These are phyloP conservation scores for Heteromyza rotundicornis DNA, from an alignment of 2,888 invertebrate genomes.

Conservation along the genomic window DNA sequence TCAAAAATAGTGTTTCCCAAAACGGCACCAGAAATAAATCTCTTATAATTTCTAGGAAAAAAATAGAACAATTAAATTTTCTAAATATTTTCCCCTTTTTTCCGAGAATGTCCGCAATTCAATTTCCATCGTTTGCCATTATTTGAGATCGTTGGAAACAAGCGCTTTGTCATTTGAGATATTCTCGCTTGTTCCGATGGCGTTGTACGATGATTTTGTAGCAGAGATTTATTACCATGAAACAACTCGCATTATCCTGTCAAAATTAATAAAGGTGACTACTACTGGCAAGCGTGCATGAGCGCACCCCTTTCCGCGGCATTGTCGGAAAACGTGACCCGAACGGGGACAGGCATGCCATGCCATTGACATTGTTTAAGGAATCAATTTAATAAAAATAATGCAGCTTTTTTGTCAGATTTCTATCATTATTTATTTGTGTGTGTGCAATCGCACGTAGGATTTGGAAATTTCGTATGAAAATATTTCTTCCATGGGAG, in stretches of 20 bases:
- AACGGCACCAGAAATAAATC: background rate
- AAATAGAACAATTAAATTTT: no score
- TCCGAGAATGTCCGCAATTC: no score
- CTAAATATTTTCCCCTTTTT: no score
- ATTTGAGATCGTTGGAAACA: no score
- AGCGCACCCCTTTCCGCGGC: conserved; percentile 14
- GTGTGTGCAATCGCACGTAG: background rate
- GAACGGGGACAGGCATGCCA: background rate
- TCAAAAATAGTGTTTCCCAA: background rate
- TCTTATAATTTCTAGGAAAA: no score
- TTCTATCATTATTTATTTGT: conserved; percentile 10
- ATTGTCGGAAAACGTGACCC: background rate
- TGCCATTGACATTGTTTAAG: conserved; percentile 9
- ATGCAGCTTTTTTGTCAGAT: conserved; percentile 11
- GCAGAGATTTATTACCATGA: conserved; percentile 41
- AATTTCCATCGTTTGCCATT: no score
- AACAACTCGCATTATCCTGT: conserved; percentile 37
- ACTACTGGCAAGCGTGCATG: background rate
- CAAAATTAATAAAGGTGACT: conserved; percentile 50
- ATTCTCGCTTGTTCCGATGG: no score
- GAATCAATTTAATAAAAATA: conserved; percentile 27
- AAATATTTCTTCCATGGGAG: conserved; percentile 1
- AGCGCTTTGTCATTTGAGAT: no score
- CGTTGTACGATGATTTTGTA: no score
- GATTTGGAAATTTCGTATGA: background rate